These are phyloP conservation scores for Proales similis DNA, from an alignment of 1,140 invertebrate genomes.

Conservation along the genomic window DNA sequence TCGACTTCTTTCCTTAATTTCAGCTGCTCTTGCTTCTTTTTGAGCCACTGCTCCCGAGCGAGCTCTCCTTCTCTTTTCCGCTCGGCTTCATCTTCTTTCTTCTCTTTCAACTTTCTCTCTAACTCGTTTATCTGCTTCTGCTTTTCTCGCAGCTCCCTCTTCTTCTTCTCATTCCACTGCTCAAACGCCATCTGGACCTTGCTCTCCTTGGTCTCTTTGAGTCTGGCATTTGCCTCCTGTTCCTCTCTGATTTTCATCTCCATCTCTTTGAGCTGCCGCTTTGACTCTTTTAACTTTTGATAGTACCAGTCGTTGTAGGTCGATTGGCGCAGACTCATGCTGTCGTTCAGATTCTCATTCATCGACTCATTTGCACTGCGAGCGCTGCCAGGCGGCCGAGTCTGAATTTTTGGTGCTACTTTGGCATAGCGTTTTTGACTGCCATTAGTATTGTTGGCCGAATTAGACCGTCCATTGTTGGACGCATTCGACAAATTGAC, in stretches of 20 bases:
- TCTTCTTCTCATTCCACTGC: slow-evolving; percentile 34
- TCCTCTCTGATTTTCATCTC: too few relatives aligned
- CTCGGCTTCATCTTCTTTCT: slow-evolving; percentile 12
- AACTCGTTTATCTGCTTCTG: not conserved
- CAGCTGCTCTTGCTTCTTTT: slow-evolving; percentile 17
- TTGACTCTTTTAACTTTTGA: slow-evolving; percentile 20
- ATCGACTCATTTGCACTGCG: slow-evolving; percentile 8
- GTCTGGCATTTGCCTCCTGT: too few relatives aligned
- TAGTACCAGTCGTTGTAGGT: slow-evolving; percentile 26
- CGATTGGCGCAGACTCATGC: slow-evolving; percentile 9
- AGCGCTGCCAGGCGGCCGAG: slow-evolving; percentile 18
- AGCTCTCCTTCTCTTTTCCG: slow-evolving; percentile 30
- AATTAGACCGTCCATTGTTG: not conserved
- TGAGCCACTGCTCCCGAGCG: slow-evolving; percentile 6
- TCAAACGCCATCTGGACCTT: slow-evolving; percentile 19
- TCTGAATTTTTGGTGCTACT: slow-evolving; percentile 34
- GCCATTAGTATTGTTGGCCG: too few relatives aligned
- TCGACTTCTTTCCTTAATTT: slow-evolving; percentile 24
- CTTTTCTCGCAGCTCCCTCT: not conserved
- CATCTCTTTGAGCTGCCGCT: slow-evolving; percentile 12
- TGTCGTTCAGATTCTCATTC: slow-evolving; percentile 27
- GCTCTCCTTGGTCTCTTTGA: slow-evolving; percentile 27
- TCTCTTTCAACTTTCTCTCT: slow-evolving; percentile 12
- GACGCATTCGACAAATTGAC: slow-evolving; percentile 10
- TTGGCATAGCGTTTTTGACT: slow-evolving; percentile 17